Percentiles rank a stretch among this genome's conserved stretches.
Conservation (phyloP, 2,797 vertebrate species). For the Capromys pilorides region DNA sequence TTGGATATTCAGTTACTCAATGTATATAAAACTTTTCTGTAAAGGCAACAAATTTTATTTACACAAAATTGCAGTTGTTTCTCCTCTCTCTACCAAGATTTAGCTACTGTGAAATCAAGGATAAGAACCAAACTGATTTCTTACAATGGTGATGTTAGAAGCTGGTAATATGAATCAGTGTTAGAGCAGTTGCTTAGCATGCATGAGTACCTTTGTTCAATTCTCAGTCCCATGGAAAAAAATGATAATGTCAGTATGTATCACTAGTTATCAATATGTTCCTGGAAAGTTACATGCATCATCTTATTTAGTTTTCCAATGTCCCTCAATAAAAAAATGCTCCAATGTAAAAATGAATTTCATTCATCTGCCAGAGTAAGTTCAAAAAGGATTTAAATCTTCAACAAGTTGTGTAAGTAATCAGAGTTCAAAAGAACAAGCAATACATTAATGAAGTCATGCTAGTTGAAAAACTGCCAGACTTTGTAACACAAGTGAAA, state of each 20-base stretch:
- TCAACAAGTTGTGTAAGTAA: slow-evolving; percentile 24
- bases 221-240: background rate
- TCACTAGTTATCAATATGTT: background rate
- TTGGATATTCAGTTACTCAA: background rate
- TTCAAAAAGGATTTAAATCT: slow-evolving; percentile 51
- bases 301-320: slow-evolving; percentile 44
- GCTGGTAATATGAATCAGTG: background rate
- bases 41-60: background rate
- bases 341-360: slow-evolving; percentile 35
- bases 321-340: background rate
- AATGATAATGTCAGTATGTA: slow-evolving; percentile 34
- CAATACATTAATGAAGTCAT: background rate
- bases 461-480: slow-evolving; percentile 27
- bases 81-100: background rate
- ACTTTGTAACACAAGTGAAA: slow-evolving; percentile 40
- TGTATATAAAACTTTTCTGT: background rate
- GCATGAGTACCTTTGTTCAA: background rate
- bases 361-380: background rate
- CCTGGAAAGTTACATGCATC: slow-evolving; percentile 1
- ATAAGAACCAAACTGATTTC: background rate
- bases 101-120: background rate
- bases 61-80: background rate
- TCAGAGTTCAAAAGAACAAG: slow-evolving; percentile 19
- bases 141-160: background rate
- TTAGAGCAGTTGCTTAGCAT: background rate